A percentile compares a stretch with the other conserved stretches of the same genome.
These are phyloP conservation scores for Tipula lateralis DNA, from an alignment of 2,888 invertebrate genomes.

Conservation along the genomic window DNA sequence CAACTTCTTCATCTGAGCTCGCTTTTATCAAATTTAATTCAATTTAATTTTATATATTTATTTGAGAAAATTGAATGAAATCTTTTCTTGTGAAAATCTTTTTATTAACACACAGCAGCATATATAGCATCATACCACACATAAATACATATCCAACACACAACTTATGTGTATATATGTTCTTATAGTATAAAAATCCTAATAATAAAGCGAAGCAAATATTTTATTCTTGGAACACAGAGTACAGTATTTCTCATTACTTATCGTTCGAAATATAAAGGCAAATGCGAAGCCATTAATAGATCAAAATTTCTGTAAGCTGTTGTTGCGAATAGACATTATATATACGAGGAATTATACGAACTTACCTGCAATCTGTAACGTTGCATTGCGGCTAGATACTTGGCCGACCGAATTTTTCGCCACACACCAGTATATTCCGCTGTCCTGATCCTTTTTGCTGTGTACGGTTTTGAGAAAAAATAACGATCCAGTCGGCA, in stretches of 20 bases:
- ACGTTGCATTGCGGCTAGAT: conserved; percentile 86
- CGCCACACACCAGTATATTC: conserved; percentile 96
- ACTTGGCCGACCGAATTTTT: conserved; percentile 85
- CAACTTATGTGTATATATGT: background rate
- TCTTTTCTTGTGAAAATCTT: conserved; percentile 24
- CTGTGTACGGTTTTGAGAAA: conserved; percentile 92
- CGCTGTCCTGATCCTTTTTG: conserved; percentile 90
- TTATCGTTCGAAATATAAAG: no score
- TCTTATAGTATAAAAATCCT: background rate
- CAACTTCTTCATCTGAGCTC: background rate
- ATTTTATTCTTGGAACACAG: background rate
- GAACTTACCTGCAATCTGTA: conserved; percentile 88
- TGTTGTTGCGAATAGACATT: no score
- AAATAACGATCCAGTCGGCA: conserved; percentile 87
- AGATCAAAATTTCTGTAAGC: no score
- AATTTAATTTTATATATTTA: background rate
- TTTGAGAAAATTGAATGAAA: conserved; percentile 7
- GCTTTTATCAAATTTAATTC: conserved; percentile 4
- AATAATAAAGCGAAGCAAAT: background rate
- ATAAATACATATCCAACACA: background rate
- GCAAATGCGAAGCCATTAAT: background rate
- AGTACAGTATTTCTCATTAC: background rate
- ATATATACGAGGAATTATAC: background rate
- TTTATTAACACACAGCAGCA: background rate
- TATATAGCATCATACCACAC: background rate